Base-by-base conservation (phyloP, 1,140 invertebrate species). In the Camponotus pennsylvanicus region DNA sequence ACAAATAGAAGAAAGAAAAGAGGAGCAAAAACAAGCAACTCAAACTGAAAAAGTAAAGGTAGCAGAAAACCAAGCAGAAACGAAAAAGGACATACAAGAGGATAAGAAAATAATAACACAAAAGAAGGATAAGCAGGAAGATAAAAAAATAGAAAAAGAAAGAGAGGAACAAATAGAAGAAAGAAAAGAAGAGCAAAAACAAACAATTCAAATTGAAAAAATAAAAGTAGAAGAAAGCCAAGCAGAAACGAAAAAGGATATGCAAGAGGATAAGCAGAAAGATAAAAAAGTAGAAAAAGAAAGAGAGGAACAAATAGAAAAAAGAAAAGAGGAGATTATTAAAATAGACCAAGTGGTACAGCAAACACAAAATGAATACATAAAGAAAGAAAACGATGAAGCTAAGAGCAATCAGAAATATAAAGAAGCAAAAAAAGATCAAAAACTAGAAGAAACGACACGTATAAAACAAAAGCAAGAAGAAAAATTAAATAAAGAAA, bases 281-380 rank as follows among this genome's bases (percentile, higher is more conserved):
- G 32, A 67, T 18, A 66, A 87, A 49, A 71, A 87, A 11, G 32
- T 64, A 5, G 77, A 69, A 21, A 86, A 67, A 15, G 73, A 52
- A 57, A 64, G 77, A 61, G 82, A 79, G 3, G 21, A 87, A 63
- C 15, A 66, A 42, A 45, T 55, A 9, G 15, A 83, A 86, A 61
- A 34, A 8, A 86, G 61, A 5, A 85, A 87, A 34, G 83, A 86
- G 15, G 79, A 92, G n/a, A 37, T 77, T 66, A 42, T 73, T 11
- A 69, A 80, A 21, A 67, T 75, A 5, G 75, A 80, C 49, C 75
- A 52, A 15, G 63, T 11, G 32, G 76, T 15, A 85, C 34, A 70
- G 11, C 71, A 84, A 8, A 13, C 67, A 18, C 40, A 78, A 37
- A 79, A 13, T 37, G 66, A 5, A 69, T 75, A 37, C 42, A 32